These are phyloP conservation scores for Caloenas nicobarica DNA, from an alignment of 2,113 vertebrate species.

Conservation along the genomic window DNA sequence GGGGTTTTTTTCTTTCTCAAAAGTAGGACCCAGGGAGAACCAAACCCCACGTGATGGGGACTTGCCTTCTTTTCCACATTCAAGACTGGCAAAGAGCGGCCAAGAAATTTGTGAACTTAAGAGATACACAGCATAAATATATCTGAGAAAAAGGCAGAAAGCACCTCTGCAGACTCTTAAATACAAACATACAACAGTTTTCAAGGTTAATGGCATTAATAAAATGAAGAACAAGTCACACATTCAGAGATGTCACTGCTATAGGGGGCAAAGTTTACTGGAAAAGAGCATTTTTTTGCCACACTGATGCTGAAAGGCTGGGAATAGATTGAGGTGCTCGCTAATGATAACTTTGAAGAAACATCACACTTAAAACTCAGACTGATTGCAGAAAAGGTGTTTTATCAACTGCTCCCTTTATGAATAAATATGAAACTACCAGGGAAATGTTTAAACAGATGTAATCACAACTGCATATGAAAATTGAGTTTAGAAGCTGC, in stretches of 20 bases:
- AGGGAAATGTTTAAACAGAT: conserved; percentile 43
- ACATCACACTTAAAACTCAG: conserved; percentile 35
- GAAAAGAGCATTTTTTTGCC: conserved; percentile 2
- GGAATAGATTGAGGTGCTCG: conserved; percentile 51
- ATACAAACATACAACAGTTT: background rate
- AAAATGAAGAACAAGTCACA: background rate
- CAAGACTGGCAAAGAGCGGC: background rate
- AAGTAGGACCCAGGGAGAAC: conserved; percentile 3
- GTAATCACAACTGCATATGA: conserved; percentile 20
- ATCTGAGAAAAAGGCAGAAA: background rate
- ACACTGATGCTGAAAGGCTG: conserved; percentile 54
- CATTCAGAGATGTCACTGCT: background rate
- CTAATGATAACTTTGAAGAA: conserved; percentile 62
- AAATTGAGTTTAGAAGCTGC: conserved; percentile 4
- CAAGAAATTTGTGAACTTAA: background rate
- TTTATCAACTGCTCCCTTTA: conserved; percentile 27
- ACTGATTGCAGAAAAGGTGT: conserved; percentile 45
- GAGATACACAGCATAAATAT: background rate
- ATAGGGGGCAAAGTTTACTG: background rate
- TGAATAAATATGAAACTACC: conserved; percentile 47
- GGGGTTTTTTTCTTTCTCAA: background rate
- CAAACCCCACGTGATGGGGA: background rate
- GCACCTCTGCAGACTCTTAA: background rate
- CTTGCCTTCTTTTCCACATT: background rate
- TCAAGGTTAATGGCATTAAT: background rate